Evolutionary conservation across 1,140 invertebrate genomes (phyloP).

Genomic region (Muscidifurax raptorellus): DNA sequence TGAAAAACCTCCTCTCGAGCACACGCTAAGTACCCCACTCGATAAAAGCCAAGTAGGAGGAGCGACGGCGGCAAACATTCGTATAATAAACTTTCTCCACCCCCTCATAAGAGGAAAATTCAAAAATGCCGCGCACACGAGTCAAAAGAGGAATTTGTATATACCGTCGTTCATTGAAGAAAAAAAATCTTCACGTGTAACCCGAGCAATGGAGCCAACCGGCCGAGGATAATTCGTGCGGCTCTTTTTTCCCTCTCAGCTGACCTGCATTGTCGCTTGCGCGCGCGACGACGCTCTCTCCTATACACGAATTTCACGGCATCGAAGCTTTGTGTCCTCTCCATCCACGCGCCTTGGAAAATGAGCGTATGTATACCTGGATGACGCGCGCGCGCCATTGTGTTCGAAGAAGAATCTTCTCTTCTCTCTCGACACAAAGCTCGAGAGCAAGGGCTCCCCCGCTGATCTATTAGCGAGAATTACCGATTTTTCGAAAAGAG

Average conservation of each 20-base stretch:
- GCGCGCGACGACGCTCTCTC: constrained; percentile 33
- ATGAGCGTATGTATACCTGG: constrained; percentile 23
- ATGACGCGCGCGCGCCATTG: not conserved
- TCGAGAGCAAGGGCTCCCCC: constrained; percentile 50
- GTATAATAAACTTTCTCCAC: not conserved
- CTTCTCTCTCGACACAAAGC: not conserved
- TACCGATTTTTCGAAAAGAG: constrained; percentile 57
- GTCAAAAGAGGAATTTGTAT: constrained; percentile 40
- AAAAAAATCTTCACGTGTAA: not conserved
- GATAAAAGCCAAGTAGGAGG: not conserved
- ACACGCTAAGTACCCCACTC: not conserved
- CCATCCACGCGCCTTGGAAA: constrained; percentile 45
- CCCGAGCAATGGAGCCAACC: constrained; percentile 59
- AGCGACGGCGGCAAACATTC: not conserved
- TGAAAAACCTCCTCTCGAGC: not conserved
- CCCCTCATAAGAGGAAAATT: not conserved
- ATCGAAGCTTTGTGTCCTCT: not conserved
- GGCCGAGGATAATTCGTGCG: constrained; percentile 72
- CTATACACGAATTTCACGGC: not conserved
- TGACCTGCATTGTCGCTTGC: constrained; percentile 58
- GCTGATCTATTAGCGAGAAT: constrained; percentile 70
- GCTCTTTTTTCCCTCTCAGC: constrained; percentile 51
- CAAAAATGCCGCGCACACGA: not conserved
- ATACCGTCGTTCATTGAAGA: not conserved
- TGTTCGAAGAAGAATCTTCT: constrained; percentile 11